These are phyloP conservation scores for Helicoverpa assulta DNA, from an alignment of 2,888 invertebrate species.

Conservation along the genomic window DNA sequence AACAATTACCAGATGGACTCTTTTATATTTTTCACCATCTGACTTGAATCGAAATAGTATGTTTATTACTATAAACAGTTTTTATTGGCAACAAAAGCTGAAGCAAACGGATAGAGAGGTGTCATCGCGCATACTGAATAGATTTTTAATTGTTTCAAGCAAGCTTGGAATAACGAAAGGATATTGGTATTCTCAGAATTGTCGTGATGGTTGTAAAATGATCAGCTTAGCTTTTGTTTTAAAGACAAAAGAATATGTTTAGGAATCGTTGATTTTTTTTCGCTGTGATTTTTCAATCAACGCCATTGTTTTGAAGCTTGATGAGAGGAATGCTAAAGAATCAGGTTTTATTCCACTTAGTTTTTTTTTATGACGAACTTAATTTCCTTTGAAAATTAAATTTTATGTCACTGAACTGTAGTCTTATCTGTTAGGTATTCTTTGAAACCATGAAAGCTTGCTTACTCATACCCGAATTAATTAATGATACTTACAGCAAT, in stretches of 20 bases:
- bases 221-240: conserved; percentile 68
- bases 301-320: neutral
- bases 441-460: too few relatives aligned
- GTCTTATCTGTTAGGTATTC: too few relatives aligned
- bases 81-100: conserved; percentile 84
- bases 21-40: conserved; percentile 74
- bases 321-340: conserved; percentile 5
- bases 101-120: conserved; percentile 76
- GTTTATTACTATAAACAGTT: conserved; percentile 78
- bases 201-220: conserved; percentile 69
- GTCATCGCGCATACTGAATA: conserved; percentile 80
- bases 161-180: conserved; percentile 77
- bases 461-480: too few relatives aligned
- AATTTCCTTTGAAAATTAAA: too few relatives aligned
- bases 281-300: conserved; percentile 30
- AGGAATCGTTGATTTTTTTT: conserved; percentile 50
- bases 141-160: conserved; percentile 84
- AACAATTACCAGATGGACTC: conserved; percentile 73
- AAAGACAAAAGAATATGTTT: conserved; percentile 62
- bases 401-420: too few relatives aligned
- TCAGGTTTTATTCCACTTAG: neutral
- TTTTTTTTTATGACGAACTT: too few relatives aligned
- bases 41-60: conserved; percentile 79
- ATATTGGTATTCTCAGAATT: conserved; percentile 80
- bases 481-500: too few relatives aligned